A percentile compares a stretch with the other conserved stretches of the same genome.
These are phyloP conservation scores for Diorhabda sublineata DNA, from an alignment of 1,140 invertebrate genomes.

Conservation along the genomic window DNA sequence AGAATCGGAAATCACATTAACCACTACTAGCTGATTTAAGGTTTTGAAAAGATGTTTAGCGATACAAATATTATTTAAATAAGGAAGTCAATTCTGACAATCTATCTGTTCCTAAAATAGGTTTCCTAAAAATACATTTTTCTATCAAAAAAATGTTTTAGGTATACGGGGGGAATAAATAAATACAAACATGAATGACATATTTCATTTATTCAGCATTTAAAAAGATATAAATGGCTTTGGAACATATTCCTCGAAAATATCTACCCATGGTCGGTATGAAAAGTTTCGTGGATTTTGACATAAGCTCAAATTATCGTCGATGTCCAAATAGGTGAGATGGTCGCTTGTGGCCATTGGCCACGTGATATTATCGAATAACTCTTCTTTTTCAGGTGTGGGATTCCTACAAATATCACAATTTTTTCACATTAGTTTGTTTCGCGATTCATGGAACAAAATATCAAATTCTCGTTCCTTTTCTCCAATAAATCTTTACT, in stretches of 20 bases:
- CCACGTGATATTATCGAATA: constrained; percentile 8
- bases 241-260: constrained; percentile 9
- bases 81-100: too few species aligned
- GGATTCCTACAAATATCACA: constrained; percentile 11
- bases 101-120: too few species aligned
- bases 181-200: too few species aligned
- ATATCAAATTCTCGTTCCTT: not conserved
- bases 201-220: not conserved
- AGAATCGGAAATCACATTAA: too few species aligned
- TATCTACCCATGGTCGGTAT: constrained; percentile 6
- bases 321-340: constrained; percentile 12
- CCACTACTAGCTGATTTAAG: too few species aligned
- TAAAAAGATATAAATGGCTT: constrained; percentile 9
- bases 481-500: too few species aligned
- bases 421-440: not conserved
- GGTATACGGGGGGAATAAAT: too few species aligned
- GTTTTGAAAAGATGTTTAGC: too few species aligned
- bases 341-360: not conserved
- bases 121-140: too few species aligned
- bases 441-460: too few species aligned
- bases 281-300: constrained; percentile 9
- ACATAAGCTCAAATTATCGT: not conserved
- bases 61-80: too few species aligned
- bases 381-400: constrained; percentile 1
- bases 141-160: too few species aligned